Evolutionary conservation across 1,140 invertebrate species (phyloP), one percentile per base, ranked within the genome.

Genomic region (Macrosteles quadrilineatus): DNA sequence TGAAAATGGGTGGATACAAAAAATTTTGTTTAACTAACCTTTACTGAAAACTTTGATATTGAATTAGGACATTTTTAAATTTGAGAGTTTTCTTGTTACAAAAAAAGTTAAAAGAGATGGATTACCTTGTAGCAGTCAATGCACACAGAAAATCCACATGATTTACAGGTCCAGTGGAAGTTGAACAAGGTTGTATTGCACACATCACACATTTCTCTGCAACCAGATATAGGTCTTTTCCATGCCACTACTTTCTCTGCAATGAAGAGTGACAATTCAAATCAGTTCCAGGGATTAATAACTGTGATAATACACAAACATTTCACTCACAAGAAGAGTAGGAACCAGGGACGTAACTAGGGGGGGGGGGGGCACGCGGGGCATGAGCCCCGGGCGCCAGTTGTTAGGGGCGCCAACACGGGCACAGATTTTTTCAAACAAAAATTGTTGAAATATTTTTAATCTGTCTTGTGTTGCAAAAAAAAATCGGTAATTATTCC

Each of bases 171-270:
- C 95, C 96, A 98, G 81, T 99, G 97, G 81, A 93, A 95, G 82
- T 99, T 98, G 81, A 99, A 99, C 1, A 99, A 83, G 0, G 97
- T 98, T 0, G 97, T 98, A 79, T 97, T 93, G 81, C 97, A 99
- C 0, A 98, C 94, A 81, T 99, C 97, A 80, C 97, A 99, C 88
- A 98, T 96, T 82, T 99, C 97, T 19, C 97, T 83, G 12, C 97
- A 94, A n/a, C 95, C 95, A 78, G 94, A 91, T 1, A 98, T 94
- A 0, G 95, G 92, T 77, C 95, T 86, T 79, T 98, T 98, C 96
- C 97, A 99, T 2, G 94, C 93, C 75, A 95, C 88, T 45, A 88
- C 90, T 76, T 88, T 90, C 73, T 85, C 83, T 83, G 77, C 11
- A 78, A 75, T n/a, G 65, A 68, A 2, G 55, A 45, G 66, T 66